Evolutionary conservation across 2,888 invertebrate species (phyloP).

Genomic region (Mesoligia furuncula): DNA sequence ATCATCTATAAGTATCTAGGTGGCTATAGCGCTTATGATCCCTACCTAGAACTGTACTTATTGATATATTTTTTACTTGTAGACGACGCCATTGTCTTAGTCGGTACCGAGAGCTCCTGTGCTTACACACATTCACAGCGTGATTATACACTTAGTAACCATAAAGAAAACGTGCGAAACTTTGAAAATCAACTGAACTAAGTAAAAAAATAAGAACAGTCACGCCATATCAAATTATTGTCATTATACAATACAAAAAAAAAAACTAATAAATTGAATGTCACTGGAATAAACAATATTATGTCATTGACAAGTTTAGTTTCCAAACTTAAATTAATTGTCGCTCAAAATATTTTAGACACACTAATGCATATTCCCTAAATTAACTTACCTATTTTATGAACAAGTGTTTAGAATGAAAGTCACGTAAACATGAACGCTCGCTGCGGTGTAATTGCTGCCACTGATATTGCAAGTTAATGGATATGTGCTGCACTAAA

Average conservation of each 20-base stretch:
- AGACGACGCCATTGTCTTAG: too few relatives aligned
- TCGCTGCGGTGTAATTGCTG: conserved; percentile 48
- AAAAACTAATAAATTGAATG: not conserved
- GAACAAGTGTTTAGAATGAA: conserved; percentile 6
- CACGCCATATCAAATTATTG: not conserved
- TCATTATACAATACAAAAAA: too few relatives aligned
- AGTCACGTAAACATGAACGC: conserved; percentile 32
- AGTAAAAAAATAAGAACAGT: not conserved
- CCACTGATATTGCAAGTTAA: conserved; percentile 44
- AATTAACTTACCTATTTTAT: conserved; percentile 15
- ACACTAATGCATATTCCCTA: conserved; percentile 4
- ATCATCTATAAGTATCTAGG: not conserved
- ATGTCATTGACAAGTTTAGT: not conserved
- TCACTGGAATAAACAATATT: not conserved
- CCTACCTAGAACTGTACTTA: not conserved
- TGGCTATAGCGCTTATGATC: not conserved
- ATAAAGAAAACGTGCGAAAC: too few relatives aligned
- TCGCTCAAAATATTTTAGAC: not conserved
- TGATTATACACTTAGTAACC: not conserved
- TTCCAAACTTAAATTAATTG: not conserved
- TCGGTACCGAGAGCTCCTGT: not conserved
- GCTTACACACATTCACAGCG: not conserved
- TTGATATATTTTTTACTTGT: not conserved
- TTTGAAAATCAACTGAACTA: too few relatives aligned
- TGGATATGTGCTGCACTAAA: conserved; percentile 58